These are phyloP conservation scores for Rutpela maculata DNA, from an alignment of 2,888 invertebrate genomes.

Conservation along the genomic window DNA sequence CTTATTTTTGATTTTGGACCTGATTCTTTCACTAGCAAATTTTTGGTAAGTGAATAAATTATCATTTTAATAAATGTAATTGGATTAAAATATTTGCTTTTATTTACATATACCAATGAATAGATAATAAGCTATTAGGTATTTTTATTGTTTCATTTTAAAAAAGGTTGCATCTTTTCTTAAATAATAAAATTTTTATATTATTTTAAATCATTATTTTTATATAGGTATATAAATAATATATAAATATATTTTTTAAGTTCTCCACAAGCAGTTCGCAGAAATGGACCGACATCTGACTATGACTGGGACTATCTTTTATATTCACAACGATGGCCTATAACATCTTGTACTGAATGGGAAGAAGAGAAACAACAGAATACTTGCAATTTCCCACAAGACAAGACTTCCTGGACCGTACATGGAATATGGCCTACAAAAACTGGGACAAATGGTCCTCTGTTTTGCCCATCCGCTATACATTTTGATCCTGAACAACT, in stretches of 20 bases:
- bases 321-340: constrained; percentile 89
- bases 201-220: too few relatives aligned
- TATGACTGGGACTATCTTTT: constrained; percentile 83
- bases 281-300: constrained; percentile 51
- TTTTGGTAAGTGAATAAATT: constrained; percentile 24
- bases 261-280: constrained; percentile 41
- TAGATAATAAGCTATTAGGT: background rate
- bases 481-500: constrained; percentile 80
- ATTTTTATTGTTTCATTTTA: background rate
- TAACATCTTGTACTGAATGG: constrained; percentile 84
- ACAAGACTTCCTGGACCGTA: constrained; percentile 82
- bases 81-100: background rate
- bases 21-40: constrained; percentile 20
- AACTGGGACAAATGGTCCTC: constrained; percentile 80
- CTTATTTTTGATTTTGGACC: constrained; percentile 17
- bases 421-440: constrained; percentile 91
- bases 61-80: background rate
- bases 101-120: background rate
- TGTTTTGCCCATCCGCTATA: constrained; percentile 82
- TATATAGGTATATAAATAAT: too few relatives aligned
- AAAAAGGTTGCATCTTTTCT: too few relatives aligned
- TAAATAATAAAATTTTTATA: too few relatives aligned
- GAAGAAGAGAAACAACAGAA: constrained; percentile 78
- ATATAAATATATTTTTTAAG: constrained; percentile 6
- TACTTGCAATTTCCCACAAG: constrained; percentile 80